Conservation (phyloP, 1,140 invertebrate genomes). For the Bombus sylvicola region DNA sequence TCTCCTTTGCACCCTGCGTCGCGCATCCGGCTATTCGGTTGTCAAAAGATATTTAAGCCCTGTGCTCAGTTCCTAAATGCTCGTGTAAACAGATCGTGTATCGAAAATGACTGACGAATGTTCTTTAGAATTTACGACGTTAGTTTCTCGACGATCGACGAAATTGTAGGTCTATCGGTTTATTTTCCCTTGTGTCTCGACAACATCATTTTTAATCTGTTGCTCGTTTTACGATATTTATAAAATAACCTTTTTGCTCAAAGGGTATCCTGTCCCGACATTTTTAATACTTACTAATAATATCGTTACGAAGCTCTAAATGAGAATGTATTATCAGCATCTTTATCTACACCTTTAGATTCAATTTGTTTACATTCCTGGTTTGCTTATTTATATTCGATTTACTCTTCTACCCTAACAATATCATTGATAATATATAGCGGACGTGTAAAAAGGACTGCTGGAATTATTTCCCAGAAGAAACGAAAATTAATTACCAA, state of each 20-base stretch:
- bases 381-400: not conserved
- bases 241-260: not conserved
- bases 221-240: not conserved
- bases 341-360: not conserved
- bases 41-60: slow-evolving; percentile 60
- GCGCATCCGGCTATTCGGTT: slow-evolving; percentile 27
- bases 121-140: slow-evolving; percentile 15
- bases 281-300: not conserved
- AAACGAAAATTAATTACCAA: not conserved
- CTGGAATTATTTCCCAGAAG: not conserved
- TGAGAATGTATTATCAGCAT: not conserved
- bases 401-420: not conserved
- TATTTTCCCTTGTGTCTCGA: not conserved
- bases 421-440: not conserved
- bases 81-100: slow-evolving; percentile 57
- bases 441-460: not conserved
- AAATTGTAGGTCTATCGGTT: slow-evolving; percentile 1
- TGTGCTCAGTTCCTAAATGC: slow-evolving; percentile 38
- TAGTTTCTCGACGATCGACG: not conserved
- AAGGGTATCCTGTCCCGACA: not conserved
- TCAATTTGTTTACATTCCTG: not conserved
- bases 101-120: slow-evolving; percentile 18
- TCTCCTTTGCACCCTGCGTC: slow-evolving; percentile 4
- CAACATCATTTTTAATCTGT: not conserved
- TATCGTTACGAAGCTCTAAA: not conserved